Percentiles rank a stretch among this genome's conserved stretches.
phyloP scores from a whole-genome alignment of 2,113 vertebrate genomes.

The rat (Rattus norvegicus) region DNA sequence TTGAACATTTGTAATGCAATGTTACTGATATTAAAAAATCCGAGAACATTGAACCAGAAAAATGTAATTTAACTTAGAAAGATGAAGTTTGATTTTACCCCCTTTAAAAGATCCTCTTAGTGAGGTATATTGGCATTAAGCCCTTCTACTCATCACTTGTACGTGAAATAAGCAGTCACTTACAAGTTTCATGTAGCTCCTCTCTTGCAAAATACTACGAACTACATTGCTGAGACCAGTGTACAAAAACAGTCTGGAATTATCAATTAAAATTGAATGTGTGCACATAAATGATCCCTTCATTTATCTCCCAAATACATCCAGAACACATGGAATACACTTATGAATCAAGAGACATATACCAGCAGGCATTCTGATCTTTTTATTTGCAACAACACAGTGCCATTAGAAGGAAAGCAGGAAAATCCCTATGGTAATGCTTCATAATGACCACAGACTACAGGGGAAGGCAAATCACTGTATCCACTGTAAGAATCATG shows the following conservation, averaged over 20 bases:
- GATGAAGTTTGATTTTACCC: conserved; percentile 57
- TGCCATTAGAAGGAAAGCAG: background rate
- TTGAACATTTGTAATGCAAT: conserved; percentile 65
- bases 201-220: background rate
- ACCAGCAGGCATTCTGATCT: background rate
- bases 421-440: background rate
- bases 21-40: conserved; percentile 6
- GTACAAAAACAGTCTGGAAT: background rate
- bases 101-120: conserved; percentile 60
- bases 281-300: background rate
- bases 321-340: background rate
- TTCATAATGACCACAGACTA: background rate
- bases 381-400: background rate
- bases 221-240: background rate
- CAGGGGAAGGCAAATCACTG: background rate
- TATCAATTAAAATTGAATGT: background rate
- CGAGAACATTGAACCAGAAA: conserved; percentile 63
- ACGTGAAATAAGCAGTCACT: background rate
- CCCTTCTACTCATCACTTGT: background rate
- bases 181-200: background rate
- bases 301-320: background rate
- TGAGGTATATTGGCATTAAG: background rate
- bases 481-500: background rate
- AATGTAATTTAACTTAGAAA: conserved; percentile 25
- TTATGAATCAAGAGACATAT: background rate